Conservation (phyloP, 2,888 invertebrate species). For the Andrena camellia region DNA sequence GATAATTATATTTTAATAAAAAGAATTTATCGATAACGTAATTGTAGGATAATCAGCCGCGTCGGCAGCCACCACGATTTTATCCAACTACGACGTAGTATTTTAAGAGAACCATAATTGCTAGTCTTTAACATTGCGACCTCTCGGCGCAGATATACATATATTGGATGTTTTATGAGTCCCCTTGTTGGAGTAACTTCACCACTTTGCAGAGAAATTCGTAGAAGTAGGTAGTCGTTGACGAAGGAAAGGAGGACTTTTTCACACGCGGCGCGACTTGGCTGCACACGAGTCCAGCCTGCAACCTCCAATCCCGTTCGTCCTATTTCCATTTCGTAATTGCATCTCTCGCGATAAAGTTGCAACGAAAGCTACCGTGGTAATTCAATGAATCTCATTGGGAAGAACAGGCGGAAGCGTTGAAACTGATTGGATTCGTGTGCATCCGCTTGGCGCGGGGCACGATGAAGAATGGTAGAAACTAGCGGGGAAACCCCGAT, state of each 20-base stretch:
- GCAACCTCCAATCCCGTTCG: neutral
- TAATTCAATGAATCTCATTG: slow-evolving; percentile 35
- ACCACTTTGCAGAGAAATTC: slow-evolving; percentile 7
- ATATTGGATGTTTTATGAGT: slow-evolving; percentile 49
- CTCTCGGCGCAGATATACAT: slow-evolving; percentile 42
- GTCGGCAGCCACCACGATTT: slow-evolving; percentile 60
- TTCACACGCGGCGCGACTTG: neutral
- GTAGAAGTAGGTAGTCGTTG: neutral
- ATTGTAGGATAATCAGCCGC: slow-evolving; percentile 50
- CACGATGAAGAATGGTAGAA: too few relatives aligned
- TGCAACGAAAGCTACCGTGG: neutral
- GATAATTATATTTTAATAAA: slow-evolving; percentile 79
- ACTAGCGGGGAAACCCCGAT: too few relatives aligned
- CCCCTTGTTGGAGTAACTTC: slow-evolving; percentile 19
- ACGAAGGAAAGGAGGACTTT: neutral
- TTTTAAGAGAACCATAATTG: slow-evolving; percentile 77
- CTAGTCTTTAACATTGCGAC: slow-evolving; percentile 78
- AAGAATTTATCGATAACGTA: slow-evolving; percentile 73
- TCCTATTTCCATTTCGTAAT: neutral
- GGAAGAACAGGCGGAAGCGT: neutral
- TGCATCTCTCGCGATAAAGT: neutral
- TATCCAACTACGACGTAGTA: slow-evolving; percentile 73
- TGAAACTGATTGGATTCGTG: neutral
- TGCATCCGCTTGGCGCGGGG: neutral
- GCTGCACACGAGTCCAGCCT: neutral